Evolutionary conservation across 1,140 invertebrate species (phyloP).

Genomic region (Daktulosphaira vitifoliae): DNA sequence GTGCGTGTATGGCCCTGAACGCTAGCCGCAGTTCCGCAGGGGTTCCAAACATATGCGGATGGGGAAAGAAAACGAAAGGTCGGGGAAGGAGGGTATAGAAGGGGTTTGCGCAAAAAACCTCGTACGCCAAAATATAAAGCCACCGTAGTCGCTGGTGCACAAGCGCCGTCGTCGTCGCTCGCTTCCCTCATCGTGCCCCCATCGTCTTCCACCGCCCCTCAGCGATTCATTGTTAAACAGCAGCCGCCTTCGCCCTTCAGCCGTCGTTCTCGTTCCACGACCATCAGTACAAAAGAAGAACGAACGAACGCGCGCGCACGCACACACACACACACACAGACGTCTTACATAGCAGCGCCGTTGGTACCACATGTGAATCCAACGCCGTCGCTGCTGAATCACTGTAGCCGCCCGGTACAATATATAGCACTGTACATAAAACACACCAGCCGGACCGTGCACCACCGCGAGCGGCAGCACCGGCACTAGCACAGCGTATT

Average conservation of each 20-base stretch:
- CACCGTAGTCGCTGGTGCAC: background rate
- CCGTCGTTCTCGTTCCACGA: background rate
- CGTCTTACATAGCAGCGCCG: background rate
- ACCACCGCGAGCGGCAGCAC: background rate
- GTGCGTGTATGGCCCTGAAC: too few relatives aligned
- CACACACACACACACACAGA: background rate
- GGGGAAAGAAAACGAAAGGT: background rate
- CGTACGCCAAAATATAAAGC: constrained; percentile 18
- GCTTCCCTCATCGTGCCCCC: background rate
- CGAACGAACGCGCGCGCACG: background rate
- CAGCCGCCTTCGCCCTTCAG: constrained; percentile 22
- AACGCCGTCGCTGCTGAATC: background rate
- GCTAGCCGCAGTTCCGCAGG: background rate
- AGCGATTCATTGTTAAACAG: background rate
- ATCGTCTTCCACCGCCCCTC: background rate
- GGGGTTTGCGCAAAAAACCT: background rate
- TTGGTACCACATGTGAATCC: background rate
- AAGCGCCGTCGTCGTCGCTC: background rate
- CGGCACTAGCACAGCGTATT: too few relatives aligned
- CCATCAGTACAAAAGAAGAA: background rate
- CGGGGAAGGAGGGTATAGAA: background rate
- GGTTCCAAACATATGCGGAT: background rate
- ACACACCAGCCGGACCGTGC: background rate
- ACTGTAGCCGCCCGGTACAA: background rate
- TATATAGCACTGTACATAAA: too few relatives aligned